These are phyloP conservation scores for Mythimna lalbum DNA, from an alignment of 2,888 invertebrate species.

Conservation along the genomic window DNA sequence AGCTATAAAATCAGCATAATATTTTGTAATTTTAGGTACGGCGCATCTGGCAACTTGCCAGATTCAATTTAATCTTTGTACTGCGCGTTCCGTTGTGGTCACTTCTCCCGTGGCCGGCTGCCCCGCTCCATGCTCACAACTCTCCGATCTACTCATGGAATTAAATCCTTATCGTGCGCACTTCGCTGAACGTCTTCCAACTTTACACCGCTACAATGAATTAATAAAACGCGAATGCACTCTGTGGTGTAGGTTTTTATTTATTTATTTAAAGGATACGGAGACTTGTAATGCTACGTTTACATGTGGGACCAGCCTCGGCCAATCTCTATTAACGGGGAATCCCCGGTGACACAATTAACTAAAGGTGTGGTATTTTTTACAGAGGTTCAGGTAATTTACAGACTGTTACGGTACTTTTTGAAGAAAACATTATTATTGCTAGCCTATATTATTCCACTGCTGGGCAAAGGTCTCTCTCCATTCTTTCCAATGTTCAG, in stretches of 20 bases:
- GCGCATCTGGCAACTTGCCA: conserved; percentile 81
- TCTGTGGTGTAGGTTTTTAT: conserved; percentile 20
- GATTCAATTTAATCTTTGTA: conserved; percentile 85
- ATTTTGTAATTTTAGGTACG: conserved; percentile 83
- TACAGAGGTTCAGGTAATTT: no score
- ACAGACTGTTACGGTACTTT: no score
- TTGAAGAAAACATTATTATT: no score
- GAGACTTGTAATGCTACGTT: no score
- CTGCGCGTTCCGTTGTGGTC: conserved; percentile 82
- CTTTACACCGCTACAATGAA: conserved; percentile 51
- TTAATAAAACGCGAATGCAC: conserved; percentile 57
- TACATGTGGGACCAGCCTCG: no score
- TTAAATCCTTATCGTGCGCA: conserved; percentile 74
- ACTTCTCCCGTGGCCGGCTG: conserved; percentile 74
- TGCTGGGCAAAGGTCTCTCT: no score
- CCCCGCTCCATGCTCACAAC: conserved; percentile 73
- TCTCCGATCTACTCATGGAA: conserved; percentile 72
- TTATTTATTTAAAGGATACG: no score
- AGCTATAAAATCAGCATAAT: conserved; percentile 83
- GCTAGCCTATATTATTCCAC: no score
- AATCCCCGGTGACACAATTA: no score
- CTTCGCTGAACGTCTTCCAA: conserved; percentile 59
- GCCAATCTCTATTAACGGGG: no score
- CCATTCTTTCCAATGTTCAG: no score
- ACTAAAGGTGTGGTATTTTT: no score